Percentiles rank a stretch among this genome's conserved stretches.
These are phyloP conservation scores for Pomacea maculata DNA, from an alignment of 1,140 invertebrate genomes.

Conservation along the genomic window DNA sequence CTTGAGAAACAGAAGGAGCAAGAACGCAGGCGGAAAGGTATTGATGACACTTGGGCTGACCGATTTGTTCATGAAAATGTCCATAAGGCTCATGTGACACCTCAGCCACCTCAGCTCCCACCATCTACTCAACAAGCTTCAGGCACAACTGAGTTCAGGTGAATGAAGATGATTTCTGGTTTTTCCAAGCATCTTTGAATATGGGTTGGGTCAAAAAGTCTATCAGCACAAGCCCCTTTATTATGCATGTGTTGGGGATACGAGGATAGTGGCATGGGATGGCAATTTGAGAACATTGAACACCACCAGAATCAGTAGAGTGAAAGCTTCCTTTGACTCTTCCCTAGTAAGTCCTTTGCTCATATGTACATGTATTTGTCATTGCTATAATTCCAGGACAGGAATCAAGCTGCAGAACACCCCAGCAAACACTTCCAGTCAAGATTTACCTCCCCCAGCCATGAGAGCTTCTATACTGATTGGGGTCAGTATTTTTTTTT, in stretches of 20 bases:
- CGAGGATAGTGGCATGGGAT: too few species aligned
- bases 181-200: too few species aligned
- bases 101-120: background rate
- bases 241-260: too few species aligned
- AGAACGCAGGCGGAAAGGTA: conserved; percentile 21
- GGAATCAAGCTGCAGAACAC: background rate
- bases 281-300: too few species aligned
- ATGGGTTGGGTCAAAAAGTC: too few species aligned
- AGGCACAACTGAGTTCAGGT: too few species aligned
- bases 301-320: too few species aligned
- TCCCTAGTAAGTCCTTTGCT: too few species aligned
- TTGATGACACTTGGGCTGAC: conserved; percentile 42
- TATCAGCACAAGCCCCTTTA: too few species aligned
- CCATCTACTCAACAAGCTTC: background rate
- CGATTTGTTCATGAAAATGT: conserved; percentile 1
- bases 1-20: conserved; percentile 37
- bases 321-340: too few species aligned
- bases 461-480: conserved; percentile 59
- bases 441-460: conserved; percentile 43
- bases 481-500: conserved; percentile 46
- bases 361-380: too few species aligned
- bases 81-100: background rate
- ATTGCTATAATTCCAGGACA: background rate
- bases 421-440: background rate
- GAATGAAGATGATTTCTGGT: too few species aligned